Base-by-base conservation (phyloP, 2,888 invertebrate genomes). In the Zaprionus bogoriensis region DNA sequence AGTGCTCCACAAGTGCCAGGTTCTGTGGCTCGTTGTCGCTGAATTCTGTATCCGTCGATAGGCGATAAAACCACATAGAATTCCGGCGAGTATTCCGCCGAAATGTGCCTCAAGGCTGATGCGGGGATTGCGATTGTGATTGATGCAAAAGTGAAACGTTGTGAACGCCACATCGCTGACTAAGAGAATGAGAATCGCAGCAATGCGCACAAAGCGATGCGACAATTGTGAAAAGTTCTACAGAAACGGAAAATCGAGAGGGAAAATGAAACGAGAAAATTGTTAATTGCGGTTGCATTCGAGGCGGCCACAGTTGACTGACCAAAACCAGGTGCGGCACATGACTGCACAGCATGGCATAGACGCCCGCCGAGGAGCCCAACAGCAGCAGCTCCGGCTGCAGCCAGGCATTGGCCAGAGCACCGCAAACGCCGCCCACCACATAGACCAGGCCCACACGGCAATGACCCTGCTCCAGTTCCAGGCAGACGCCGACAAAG, bases 351-450 rank as follows among this genome's bases (percentile, higher is more conserved):
- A 98, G 93, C 72, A 98, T 92, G 20, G 97, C 96, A 90, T 97
- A 98, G 54, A 97, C 96, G 5, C 97, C 98, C 1, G 96, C 97
- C 0, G 97, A 97, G 30, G 97, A 96, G 17, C 98, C 98, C 45
- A 97, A 95, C 76, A 98, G 93, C 82, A 94, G 93, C 62, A 95
- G 94, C 63, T 92, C 92, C 22, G 95, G 95, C 89, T 96, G 95
- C 85, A 96, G 92, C 55, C 94, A 93, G 22, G 94, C 94, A 1
- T 95, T 95, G 41, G 95, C 95, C 64, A 96, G 91, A 27, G 96
- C 94, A 70, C 95, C 96, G 47, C 94, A 94, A 41, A 94, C 91
- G 68, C 96, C 95, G 19, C 97, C 97, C 7, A 94, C 93, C 72
- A 93, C 87, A 92, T 97, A 97, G 72, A 97, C 92, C 45, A 92